Percentiles rank a stretch among this genome's conserved stretches.
phyloP scores from a whole-genome alignment of 2,113 vertebrate genomes.

The Protomyctophum bolini region DNA sequence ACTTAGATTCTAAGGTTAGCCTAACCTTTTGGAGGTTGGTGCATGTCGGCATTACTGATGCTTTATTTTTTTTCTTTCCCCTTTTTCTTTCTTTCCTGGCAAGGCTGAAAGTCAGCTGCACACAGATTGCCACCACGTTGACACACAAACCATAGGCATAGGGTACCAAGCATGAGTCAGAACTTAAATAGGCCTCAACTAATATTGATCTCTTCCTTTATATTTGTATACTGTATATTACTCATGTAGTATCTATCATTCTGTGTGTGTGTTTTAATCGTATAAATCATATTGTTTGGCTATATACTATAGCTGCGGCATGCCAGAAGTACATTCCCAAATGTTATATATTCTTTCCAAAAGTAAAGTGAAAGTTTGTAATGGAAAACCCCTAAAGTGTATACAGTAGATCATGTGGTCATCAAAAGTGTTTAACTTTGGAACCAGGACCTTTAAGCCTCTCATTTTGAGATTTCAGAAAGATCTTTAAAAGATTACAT shows the following conservation, averaged over 20 bases:
- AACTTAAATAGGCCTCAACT: slow-evolving; percentile 24
- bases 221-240: no score
- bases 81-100: slow-evolving; percentile 31
- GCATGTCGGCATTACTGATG: slow-evolving; percentile 31
- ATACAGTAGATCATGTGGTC: background rate
- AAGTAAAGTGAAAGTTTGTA: no score
- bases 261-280: no score
- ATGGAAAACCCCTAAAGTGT: background rate
- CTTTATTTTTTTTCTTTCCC: background rate
- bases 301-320: no score
- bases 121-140: slow-evolving; percentile 8
- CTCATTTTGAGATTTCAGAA: no score
- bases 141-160: slow-evolving; percentile 1
- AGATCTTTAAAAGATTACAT: no score
- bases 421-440: background rate
- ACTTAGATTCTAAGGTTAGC: slow-evolving; percentile 51
- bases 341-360: no score
- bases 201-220: slow-evolving; percentile 2
- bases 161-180: slow-evolving; percentile 23
- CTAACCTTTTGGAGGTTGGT: slow-evolving; percentile 38
- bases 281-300: no score
- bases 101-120: slow-evolving; percentile 53
- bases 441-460: no score
- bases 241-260: no score
- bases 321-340: no score